Percentiles rank a stretch among this genome's conserved stretches.
phyloP scores from a whole-genome alignment of 2,113 vertebrate species.

The Smithornis capensis region DNA sequence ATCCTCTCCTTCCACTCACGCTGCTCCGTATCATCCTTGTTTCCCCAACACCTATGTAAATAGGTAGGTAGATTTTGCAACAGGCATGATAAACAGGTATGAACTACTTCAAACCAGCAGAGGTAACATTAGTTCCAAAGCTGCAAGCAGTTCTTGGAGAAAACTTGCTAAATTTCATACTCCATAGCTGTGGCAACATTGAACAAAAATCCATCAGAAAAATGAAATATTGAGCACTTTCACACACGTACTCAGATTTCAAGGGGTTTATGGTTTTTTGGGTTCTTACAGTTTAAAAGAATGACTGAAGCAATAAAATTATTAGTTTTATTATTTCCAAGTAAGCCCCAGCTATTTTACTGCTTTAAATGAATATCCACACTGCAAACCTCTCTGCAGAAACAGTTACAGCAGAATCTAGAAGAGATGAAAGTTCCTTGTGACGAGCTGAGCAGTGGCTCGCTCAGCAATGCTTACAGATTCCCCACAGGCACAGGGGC shows the following conservation, averaged over 20 bases:
- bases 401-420: neutral
- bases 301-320: neutral
- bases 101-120: neutral
- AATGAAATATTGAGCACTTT: neutral
- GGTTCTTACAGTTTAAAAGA: neutral
- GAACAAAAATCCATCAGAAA: neutral
- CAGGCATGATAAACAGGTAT: neutral
- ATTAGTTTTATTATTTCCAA: neutral
- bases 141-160: neutral
- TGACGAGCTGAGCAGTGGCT: neutral
- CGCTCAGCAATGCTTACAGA: neutral
- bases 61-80: neutral
- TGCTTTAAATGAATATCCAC: neutral
- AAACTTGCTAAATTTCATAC: neutral
- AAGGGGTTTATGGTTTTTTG: neutral
- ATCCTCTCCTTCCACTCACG: constrained; percentile 17
- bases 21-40: neutral
- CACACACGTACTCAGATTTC: neutral
- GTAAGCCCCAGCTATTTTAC: neutral
- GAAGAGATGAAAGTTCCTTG: neutral
- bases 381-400: neutral
- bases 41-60: constrained; percentile 34
- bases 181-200: neutral
- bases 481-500: neutral
- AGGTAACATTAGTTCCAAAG: neutral